These are phyloP conservation scores for Heliopora coerulea DNA, from an alignment of 92 coral and sea anemone genomes.

Conservation along the genomic window DNA sequence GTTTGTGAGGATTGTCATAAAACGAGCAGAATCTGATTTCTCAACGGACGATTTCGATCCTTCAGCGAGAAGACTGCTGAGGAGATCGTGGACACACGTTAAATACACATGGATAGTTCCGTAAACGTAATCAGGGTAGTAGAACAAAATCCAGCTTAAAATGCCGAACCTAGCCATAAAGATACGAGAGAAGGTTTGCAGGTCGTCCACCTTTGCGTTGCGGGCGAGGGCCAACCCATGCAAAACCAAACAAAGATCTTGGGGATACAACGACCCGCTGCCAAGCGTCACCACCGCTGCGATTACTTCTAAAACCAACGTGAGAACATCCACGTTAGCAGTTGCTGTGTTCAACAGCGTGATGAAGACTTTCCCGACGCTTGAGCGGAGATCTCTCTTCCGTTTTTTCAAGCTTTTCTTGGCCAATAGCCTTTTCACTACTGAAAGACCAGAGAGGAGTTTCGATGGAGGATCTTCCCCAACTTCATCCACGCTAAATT, in stretches of 20 bases:
- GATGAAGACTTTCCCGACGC: neutral
- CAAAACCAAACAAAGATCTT: conserved; percentile 9
- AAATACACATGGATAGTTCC: conserved; percentile 29
- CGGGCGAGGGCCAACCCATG: conserved; percentile 15
- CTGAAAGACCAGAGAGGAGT: conserved; percentile 16
- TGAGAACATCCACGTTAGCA: neutral
- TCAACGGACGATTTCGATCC: neutral
- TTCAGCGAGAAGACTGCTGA: conserved; percentile 15
- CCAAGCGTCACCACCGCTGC: conserved; percentile 29
- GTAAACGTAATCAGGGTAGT: conserved; percentile 27
- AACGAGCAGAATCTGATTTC: neutral
- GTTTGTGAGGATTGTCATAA: neutral
- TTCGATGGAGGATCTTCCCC: neutral
- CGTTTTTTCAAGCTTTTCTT: conserved; percentile 13
- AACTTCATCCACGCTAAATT: conserved; percentile 8
- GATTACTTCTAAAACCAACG: conserved; percentile 14
- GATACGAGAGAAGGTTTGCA: conserved; percentile 14
- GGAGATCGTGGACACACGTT: conserved; percentile 26
- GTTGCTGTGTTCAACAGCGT: conserved; percentile 20
- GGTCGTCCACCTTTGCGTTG: neutral
- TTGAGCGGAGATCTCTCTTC: conserved; percentile 22
- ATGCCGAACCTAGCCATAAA: conserved; percentile 31
- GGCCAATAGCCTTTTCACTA: conserved; percentile 12
- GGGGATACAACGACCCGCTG: conserved; percentile 22
- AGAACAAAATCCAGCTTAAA: conserved; percentile 27